phyloP scores from a whole-genome alignment of 2,888 invertebrate species.

The Petrolisthes cinctipes region DNA sequence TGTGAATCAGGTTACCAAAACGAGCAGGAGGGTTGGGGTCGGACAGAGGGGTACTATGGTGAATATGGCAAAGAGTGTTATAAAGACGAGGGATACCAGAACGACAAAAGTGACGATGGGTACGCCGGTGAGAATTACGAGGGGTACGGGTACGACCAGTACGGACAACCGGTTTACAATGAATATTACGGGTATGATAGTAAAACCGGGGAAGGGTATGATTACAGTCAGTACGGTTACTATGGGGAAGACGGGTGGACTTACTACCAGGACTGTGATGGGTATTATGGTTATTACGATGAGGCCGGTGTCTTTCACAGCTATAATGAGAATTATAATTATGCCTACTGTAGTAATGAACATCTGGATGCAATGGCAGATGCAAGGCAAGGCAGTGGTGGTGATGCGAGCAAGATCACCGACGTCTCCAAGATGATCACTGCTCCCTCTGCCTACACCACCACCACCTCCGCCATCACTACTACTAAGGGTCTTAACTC shows the following conservation, averaged over 20 bases:
- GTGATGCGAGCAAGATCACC: constrained; percentile 39
- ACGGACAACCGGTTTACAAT: constrained; percentile 42
- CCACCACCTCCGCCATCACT: constrained; percentile 58
- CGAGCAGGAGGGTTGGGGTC: constrained; percentile 50
- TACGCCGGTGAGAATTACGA: constrained; percentile 54
- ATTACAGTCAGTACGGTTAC: constrained; percentile 58
- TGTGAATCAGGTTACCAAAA: constrained; percentile 36
- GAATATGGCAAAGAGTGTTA: constrained; percentile 50
- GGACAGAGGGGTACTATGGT: constrained; percentile 49
- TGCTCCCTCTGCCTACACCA: constrained; percentile 51
- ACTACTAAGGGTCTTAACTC: constrained; percentile 56
- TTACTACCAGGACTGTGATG: constrained; percentile 63
- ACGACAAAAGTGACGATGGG: constrained; percentile 56
- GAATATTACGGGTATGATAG: constrained; percentile 57
- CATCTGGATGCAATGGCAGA: constrained; percentile 70
- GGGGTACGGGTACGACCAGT: constrained; percentile 47
- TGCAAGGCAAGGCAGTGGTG: neutral
- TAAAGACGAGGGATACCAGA: constrained; percentile 58
- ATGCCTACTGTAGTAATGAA: constrained; percentile 79
- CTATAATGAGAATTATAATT: constrained; percentile 80
- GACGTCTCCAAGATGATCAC: constrained; percentile 60
- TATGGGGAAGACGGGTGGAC: constrained; percentile 59
- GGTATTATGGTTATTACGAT: constrained; percentile 64
- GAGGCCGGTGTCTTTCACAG: constrained; percentile 64
- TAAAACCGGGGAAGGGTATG: constrained; percentile 55